Base-by-base conservation (phyloP, 2,797 vertebrate species). In the Chloroceryle amazona region DNA sequence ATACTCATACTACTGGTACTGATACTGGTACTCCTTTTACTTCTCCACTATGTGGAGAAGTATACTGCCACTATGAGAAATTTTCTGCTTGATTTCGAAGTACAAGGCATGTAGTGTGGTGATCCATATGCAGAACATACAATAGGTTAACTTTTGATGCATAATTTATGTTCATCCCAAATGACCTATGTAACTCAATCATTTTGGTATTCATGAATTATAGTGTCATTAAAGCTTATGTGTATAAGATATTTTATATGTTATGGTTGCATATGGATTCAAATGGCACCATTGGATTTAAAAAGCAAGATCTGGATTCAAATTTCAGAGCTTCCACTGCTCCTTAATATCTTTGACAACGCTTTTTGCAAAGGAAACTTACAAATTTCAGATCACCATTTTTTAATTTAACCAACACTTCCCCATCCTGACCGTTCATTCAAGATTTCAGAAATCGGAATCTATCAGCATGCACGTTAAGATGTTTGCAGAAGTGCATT, bases 111-210 rank as follows among this genome's bases (percentile, higher is more conserved):
- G 6, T 33, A 68, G 9, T 29, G 46, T n/a, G 35, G 3, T 90
- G 4, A 66, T 86, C 68, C 37, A 22, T 73, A 92, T 92, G 37
- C 19, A 93, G 49, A 89, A 73, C 15, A 73, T 84, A 92, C 11
- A 93, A 75, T 51, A 84, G 26, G 3, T 20, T 93, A 87, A 86
- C 75, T 94, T 97, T 92, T 93, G 58, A 54, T 81, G 92, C 10
- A 39, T 81, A 86, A 94, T 93, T 94, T 94, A 83, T 97, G 44
- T 68, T 89, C 57, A 55, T 93, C 96, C 84, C 71, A 67, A 94
- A 73, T 91, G 3, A 58, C 52, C 80, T 96, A 94, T 86, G 57
- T 73, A 82, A 71, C 60, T 92, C 66, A 57, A 52, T 88, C 74
- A 72, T 96, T 97, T 71, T 89, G 22, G 55, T 21, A 93, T 44